These are phyloP conservation scores for Anodontia alba DNA, from an alignment of 2,888 invertebrate species.

Conservation along the genomic window DNA sequence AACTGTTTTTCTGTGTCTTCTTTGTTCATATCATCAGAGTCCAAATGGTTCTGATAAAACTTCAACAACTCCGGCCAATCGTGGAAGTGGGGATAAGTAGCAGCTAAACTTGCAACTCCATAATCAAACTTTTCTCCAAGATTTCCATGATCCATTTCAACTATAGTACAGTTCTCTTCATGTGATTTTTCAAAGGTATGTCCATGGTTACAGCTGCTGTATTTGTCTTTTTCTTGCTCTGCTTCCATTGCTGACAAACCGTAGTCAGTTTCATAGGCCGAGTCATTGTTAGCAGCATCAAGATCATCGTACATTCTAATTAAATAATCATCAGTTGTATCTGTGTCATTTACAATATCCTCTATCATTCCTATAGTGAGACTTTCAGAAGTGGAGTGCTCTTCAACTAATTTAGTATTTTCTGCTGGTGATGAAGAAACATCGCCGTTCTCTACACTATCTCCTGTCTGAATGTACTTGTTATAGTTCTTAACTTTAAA, in stretches of 20 bases:
- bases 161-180: background rate
- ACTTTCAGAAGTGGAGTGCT: slow-evolving; percentile 52
- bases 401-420: slow-evolving; percentile 21
- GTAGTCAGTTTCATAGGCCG: slow-evolving; percentile 62
- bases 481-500: slow-evolving; percentile 88
- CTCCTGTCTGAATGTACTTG: slow-evolving; percentile 87
- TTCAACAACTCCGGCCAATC: slow-evolving; percentile 56
- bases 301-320: slow-evolving; percentile 43
- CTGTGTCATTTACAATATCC: slow-evolving; percentile 56
- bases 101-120: slow-evolving; percentile 48
- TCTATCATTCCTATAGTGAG: slow-evolving; percentile 56
- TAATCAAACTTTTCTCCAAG: slow-evolving; percentile 41
- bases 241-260: slow-evolving; percentile 36
- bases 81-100: slow-evolving; percentile 58
- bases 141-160: slow-evolving; percentile 24
- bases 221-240: slow-evolving; percentile 26
- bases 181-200: background rate
- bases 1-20: background rate
- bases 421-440: slow-evolving; percentile 12
- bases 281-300: slow-evolving; percentile 58
- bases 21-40: background rate
- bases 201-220: background rate
- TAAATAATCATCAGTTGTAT: slow-evolving; percentile 24
- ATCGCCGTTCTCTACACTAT: slow-evolving; percentile 42
- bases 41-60: background rate